Evolutionary conservation across 2,113 vertebrate genomes (phyloP).

Genomic region (Lophura nycthemera): DNA sequence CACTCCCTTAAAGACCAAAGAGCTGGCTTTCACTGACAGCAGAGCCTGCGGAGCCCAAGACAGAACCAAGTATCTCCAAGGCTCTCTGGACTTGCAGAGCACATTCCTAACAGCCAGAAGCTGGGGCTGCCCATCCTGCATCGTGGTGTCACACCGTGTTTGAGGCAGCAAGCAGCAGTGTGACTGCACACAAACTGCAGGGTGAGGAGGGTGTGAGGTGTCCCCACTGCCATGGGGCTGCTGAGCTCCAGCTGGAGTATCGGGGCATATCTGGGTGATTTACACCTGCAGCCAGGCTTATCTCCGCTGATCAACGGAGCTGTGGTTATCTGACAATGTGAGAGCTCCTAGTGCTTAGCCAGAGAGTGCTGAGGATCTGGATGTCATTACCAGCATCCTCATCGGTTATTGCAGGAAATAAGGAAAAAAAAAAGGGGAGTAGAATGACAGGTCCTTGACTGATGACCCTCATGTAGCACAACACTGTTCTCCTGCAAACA

Average conservation of each 20-base stretch:
- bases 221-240: fast-evolving
- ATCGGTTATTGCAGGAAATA: not conserved
- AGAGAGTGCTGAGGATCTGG: not conserved
- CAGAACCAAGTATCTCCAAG: not conserved
- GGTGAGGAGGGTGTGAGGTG: fast-evolving
- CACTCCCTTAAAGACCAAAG: not conserved
- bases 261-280: not conserved
- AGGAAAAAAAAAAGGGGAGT: not conserved
- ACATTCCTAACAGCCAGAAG: not conserved
- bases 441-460: constrained; percentile 6
- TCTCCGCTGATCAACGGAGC: not conserved
- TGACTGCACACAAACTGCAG: not conserved
- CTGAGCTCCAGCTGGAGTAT: not conserved
- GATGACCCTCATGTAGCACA: constrained; percentile 32
- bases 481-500: not conserved
- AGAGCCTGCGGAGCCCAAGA: not conserved
- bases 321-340: not conserved
- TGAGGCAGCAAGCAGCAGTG: not conserved
- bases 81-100: not conserved
- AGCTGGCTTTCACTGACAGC: not conserved
- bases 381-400: not conserved
- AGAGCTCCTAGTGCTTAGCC: not conserved
- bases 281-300: not conserved
- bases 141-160: fast-evolving
- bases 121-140: not conserved